These are phyloP conservation scores for Galago senegalensis DNA, from an alignment of 2,797 vertebrate species.

Conservation along the genomic window DNA sequence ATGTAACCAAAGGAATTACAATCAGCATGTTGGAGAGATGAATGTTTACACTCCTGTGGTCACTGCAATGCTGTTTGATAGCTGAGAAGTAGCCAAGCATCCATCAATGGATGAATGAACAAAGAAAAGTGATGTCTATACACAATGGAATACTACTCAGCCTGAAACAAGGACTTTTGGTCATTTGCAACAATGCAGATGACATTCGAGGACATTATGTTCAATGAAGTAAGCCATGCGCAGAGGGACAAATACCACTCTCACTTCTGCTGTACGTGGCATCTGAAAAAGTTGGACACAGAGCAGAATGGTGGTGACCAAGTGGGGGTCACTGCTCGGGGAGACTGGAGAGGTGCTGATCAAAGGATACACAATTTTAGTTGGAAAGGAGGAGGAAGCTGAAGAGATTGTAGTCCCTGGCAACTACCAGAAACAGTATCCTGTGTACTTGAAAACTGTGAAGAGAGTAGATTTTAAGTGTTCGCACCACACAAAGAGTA, in stretches of 20 bases:
- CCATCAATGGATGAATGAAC: neutral
- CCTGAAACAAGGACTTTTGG: neutral
- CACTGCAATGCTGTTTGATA: neutral
- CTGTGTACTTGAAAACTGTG: neutral
- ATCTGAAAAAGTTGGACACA: neutral
- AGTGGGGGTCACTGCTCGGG: neutral
- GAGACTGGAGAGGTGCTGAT: neutral
- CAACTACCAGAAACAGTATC: neutral
- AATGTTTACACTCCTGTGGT: fast-evolving
- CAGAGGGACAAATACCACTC: neutral
- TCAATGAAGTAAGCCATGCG: neutral
- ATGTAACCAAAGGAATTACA: neutral
- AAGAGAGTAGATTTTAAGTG: neutral
- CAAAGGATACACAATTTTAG: neutral
- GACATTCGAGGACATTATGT: neutral
- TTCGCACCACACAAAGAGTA: neutral
- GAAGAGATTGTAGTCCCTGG: neutral
- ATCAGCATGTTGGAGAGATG: neutral
- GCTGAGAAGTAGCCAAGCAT: neutral
- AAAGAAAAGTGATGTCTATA: neutral
- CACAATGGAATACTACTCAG: neutral
- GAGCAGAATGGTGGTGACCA: neutral
- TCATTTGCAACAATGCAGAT: neutral
- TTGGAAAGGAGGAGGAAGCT: too few species aligned
- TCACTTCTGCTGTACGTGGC: neutral